Conservation (phyloP, 2,888 invertebrate species). For the Drosophila fulvimacula region DNA sequence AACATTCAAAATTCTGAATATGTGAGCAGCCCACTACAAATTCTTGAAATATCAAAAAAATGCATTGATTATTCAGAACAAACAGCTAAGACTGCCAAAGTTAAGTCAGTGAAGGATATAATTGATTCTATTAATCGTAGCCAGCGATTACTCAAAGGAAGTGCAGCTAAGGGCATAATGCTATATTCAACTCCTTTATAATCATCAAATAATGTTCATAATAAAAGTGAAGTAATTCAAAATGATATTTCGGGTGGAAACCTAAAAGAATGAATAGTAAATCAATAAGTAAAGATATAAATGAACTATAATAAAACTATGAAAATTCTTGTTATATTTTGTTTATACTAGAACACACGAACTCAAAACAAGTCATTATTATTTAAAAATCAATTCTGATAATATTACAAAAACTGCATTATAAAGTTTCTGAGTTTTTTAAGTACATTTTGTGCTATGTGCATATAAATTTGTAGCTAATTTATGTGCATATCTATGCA, state of each 20-base stretch:
- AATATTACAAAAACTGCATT: background rate
- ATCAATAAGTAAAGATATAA: constrained; percentile 21
- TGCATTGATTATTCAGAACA: background rate
- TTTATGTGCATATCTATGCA: no score
- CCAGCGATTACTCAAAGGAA: constrained; percentile 82
- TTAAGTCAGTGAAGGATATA: constrained; percentile 82
- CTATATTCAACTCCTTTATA: constrained; percentile 59
- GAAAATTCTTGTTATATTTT: background rate
- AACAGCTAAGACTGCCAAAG: constrained; percentile 55
- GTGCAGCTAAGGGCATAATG: constrained; percentile 76
- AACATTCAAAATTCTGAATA: constrained; percentile 8
- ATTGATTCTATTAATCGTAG: constrained; percentile 85
- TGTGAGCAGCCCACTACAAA: constrained; percentile 24
- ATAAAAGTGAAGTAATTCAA: constrained; percentile 15
- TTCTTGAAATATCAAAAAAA: constrained; percentile 33
- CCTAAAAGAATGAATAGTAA: constrained; percentile 82
- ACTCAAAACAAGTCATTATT: background rate
- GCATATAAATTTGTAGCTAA: no score
- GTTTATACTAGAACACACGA: background rate
- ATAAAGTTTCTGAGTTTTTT: background rate
- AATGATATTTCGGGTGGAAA: constrained; percentile 65
- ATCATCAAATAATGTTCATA: constrained; percentile 35
- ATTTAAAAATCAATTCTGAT: background rate
- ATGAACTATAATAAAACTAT: constrained; percentile 2
- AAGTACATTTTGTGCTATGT: no score